Percentiles rank a stretch among this genome's conserved stretches.
Evolutionary conservation across 1,140 invertebrate species (phyloP).

Genomic region (Drosophila grimshawi): DNA sequence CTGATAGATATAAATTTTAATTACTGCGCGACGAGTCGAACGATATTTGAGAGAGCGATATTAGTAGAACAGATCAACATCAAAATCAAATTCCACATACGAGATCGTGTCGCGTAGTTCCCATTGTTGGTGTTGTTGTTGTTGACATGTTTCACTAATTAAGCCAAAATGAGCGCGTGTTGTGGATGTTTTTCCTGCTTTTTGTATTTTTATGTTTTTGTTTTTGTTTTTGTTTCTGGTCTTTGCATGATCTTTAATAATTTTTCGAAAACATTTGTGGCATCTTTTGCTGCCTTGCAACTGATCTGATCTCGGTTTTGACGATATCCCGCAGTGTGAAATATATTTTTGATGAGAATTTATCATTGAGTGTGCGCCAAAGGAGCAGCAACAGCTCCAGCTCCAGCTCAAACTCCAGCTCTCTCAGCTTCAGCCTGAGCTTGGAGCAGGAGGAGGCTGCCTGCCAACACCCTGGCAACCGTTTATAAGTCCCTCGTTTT

Average conservation of each 20-base stretch:
- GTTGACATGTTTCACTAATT: conserved; percentile 79
- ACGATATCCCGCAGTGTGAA: conserved; percentile 81
- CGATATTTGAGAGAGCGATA: conserved; percentile 60
- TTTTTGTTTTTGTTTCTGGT: conserved; percentile 22
- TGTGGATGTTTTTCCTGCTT: conserved; percentile 26
- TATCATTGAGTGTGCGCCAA: conserved; percentile 73
- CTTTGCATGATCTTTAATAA: conserved; percentile 82
- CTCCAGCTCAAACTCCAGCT: not conserved
- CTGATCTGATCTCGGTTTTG: conserved; percentile 65
- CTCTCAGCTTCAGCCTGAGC: not conserved
- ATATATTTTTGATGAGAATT: conserved; percentile 82
- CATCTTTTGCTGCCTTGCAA: conserved; percentile 39
- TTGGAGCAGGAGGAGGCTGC: not conserved
- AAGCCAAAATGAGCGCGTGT: conserved; percentile 79
- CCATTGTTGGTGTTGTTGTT: conserved; percentile 32
- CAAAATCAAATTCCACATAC: conserved; percentile 56
- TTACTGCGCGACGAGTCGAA: conserved; percentile 59
- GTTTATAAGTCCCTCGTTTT: conserved; percentile 6
- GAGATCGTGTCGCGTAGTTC: conserved; percentile 49
- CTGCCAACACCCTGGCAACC: conserved; percentile 20
- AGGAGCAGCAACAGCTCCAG: conserved; percentile 8
- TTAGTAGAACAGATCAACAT: conserved; percentile 62
- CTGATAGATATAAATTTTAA: conserved; percentile 80
- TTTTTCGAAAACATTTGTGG: conserved; percentile 78
- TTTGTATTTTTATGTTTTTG: conserved; percentile 3